Base-by-base conservation (phyloP, 2,113 vertebrate species). In the Phrynocephalus versicolor region DNA sequence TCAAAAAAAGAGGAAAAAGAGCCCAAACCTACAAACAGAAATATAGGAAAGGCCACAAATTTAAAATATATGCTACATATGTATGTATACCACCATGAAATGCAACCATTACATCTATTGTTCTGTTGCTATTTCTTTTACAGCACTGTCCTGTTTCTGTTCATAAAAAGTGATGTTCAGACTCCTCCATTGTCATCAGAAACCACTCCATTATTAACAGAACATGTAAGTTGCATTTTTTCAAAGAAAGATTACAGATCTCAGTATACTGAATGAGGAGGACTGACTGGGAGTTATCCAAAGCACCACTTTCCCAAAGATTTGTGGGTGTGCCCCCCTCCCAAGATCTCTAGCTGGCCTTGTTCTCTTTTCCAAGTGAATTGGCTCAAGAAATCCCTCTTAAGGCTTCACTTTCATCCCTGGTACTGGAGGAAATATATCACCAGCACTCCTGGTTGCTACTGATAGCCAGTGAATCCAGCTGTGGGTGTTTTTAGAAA, bases 141-240 rank as follows among this genome's bases (percentile, higher is more conserved):
- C 93, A 99, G 98, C 92, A 96, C 97, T n/a, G 91, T 98, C 90
- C 96, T 97, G 91, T 98, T 98, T 94, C 96, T 99, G 94, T 98
- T 98, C 94, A 96, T 99, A 94, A 98, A 96, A 96, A 96, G 95
- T 6, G 96, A 98, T 83, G 91, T 97, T 89, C 92, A 95, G 58
- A 93, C 51, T 82, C 93, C 84, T 87, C 82, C 92, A 1, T 41
- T 76, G 83, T 79, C 94, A 0, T 89, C 96, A 87, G 95, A 96
- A 3, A 95, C 93, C 21, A 90, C 90, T 0, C 97, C 97, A 6
- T 88, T 98, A 87, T 94, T 98, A 37, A 94, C 95, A n/a, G 97
- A 97, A 88, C 95, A 84, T 79, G 98, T 98, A 91, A 96, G 97
- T 96, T n/a, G 79, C 84, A 25, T 30, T 74, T 51, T n/a, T 30